A percentile compares a stretch with the other conserved stretches of the same genome.
These are phyloP conservation scores for Drosophila ezoana DNA, from an alignment of 2,888 invertebrate genomes.

Conservation along the genomic window DNA sequence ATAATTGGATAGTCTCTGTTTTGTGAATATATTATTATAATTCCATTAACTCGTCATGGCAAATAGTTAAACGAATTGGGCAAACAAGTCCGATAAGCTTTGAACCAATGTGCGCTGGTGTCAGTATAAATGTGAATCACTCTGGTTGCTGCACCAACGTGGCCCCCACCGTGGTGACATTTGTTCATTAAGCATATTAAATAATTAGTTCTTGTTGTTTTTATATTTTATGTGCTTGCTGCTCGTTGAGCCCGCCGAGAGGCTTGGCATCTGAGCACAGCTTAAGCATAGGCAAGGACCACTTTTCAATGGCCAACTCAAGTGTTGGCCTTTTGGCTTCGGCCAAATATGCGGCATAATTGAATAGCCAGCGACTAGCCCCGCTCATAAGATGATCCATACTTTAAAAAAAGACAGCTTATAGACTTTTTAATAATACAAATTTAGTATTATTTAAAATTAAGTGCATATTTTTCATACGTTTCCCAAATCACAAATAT, in stretches of 20 bases:
- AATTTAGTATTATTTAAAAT: too few relatives aligned
- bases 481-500: too few relatives aligned
- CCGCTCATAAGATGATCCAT: neutral
- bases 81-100: neutral
- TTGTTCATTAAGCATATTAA: conserved; percentile 78
- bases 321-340: conserved; percentile 48
- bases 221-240: conserved; percentile 69
- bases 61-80: too few relatives aligned
- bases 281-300: conserved; percentile 48
- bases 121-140: conserved; percentile 40
- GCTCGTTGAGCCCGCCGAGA: conserved; percentile 56
- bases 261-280: conserved; percentile 52
- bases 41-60: too few relatives aligned
- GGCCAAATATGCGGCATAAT: conserved; percentile 44
- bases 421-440: too few relatives aligned
- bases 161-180: conserved; percentile 70
- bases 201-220: conserved; percentile 75
- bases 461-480: too few relatives aligned
- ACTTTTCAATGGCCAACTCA: conserved; percentile 52
- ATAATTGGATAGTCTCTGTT: too few relatives aligned
- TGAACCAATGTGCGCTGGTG: conserved; percentile 34
- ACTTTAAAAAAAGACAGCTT: neutral
- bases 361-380: conserved; percentile 52
- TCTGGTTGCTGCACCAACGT: conserved; percentile 39
- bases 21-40: too few relatives aligned